Percentiles rank a stretch among this genome's conserved stretches.
Evolutionary conservation across 2,797 vertebrate genomes (phyloP).

Genomic region (Choloepus didactylus): DNA sequence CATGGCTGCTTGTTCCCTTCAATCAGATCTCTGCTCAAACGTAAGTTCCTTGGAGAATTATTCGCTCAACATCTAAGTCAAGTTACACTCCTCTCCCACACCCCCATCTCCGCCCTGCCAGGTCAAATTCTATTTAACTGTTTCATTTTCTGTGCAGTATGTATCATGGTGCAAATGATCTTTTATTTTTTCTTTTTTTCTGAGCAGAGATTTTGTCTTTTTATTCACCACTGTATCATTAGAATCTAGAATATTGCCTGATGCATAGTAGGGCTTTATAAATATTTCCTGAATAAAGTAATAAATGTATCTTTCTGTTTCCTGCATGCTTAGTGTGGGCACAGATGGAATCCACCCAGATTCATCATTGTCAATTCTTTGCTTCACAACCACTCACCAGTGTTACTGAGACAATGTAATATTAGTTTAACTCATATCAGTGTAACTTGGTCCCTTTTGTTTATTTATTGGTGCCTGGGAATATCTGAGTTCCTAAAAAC

Average conservation of each 20-base stretch:
- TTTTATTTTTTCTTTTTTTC: neutral
- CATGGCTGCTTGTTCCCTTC: neutral
- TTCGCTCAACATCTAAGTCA: neutral
- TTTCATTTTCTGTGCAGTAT: neutral
- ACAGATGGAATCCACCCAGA: neutral
- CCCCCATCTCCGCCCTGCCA: neutral
- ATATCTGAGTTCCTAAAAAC: slow-evolving; percentile 11
- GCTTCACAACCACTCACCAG: neutral
- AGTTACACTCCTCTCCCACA: neutral
- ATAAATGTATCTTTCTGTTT: neutral
- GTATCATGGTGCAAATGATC: neutral
- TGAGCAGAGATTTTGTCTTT: neutral
- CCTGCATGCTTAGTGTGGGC: neutral
- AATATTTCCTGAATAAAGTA: neutral
- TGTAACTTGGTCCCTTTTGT: neutral
- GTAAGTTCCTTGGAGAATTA: neutral
- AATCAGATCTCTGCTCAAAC: neutral
- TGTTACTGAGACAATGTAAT: neutral
- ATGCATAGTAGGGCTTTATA: neutral
- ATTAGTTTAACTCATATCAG: neutral
- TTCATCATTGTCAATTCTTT: neutral
- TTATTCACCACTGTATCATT: neutral
- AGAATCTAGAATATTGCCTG: neutral
- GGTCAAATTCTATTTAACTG: neutral
- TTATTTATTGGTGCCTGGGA: neutral